phyloP scores from a whole-genome alignment of 2,113 vertebrate species.

The Xyrauchen texanus region DNA sequence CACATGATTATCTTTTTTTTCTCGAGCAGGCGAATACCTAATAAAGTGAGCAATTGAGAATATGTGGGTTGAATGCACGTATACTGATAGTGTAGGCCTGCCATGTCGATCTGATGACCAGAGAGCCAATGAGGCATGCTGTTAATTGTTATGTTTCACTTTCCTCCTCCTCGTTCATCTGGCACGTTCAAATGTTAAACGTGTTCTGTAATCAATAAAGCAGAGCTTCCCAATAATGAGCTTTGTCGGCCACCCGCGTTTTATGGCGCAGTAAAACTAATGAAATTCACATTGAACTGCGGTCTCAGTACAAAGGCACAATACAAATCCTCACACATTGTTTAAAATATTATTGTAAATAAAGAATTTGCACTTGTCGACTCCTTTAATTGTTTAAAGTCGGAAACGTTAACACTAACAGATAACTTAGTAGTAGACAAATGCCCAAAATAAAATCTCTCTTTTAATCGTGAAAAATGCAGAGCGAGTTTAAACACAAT shows the following conservation, averaged over 20 bases:
- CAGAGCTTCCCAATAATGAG: constrained; percentile 64
- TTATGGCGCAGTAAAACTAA: constrained; percentile 75
- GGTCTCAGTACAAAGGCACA: constrained; percentile 59
- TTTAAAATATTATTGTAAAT: constrained; percentile 59
- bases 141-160: constrained; percentile 35
- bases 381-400: background rate
- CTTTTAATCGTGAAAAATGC: too few relatives aligned
- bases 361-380: constrained; percentile 56
- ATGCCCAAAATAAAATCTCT: too few relatives aligned
- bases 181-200: constrained; percentile 61
- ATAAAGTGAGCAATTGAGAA: background rate
- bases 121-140: constrained; percentile 2
- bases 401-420: background rate
- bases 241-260: constrained; percentile 74
- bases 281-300: constrained; percentile 73
- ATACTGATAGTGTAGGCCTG: too few relatives aligned
- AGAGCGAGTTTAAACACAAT: too few relatives aligned
- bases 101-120: too few relatives aligned
- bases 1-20: too few relatives aligned
- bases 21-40: background rate
- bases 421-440: too few relatives aligned
- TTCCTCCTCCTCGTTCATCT: constrained; percentile 43
- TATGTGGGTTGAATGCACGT: background rate
- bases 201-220: constrained; percentile 66
- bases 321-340: constrained; percentile 55